phyloP scores from a whole-genome alignment of 2,113 vertebrate species.

The Oreochromis niloticus region DNA sequence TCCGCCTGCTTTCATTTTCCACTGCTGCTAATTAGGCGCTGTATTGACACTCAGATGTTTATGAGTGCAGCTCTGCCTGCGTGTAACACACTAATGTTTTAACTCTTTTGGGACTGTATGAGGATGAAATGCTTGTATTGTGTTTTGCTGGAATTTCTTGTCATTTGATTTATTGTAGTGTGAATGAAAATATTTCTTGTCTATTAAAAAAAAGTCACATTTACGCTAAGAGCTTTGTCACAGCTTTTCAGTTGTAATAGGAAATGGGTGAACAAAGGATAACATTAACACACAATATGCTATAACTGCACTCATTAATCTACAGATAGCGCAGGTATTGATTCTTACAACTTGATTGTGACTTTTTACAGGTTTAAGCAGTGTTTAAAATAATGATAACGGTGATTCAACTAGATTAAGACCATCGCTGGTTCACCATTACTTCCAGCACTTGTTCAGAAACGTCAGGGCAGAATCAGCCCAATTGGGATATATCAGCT shows the following conservation, averaged over 20 bases:
- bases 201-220: background rate
- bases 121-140: background rate
- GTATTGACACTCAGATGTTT: background rate
- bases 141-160: background rate
- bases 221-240: background rate
- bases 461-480: background rate
- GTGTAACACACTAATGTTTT: background rate
- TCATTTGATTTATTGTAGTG: background rate
- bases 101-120: background rate
- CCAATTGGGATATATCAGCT: background rate
- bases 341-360: background rate
- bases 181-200: background rate
- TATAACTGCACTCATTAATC: background rate
- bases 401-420: background rate
- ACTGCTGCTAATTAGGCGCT: background rate
- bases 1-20: background rate
- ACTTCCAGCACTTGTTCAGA: background rate
- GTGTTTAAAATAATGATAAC: background rate
- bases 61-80: background rate
- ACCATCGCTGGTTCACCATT: background rate
- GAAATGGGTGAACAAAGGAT: background rate
- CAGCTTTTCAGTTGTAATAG: background rate
- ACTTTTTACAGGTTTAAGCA: background rate
- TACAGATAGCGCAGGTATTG: background rate
- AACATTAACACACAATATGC: background rate